Percentiles rank a stretch among this genome's conserved stretches.
Conservation (phyloP, 1,140 invertebrate species). For the Drosophila punjabiensis region DNA sequence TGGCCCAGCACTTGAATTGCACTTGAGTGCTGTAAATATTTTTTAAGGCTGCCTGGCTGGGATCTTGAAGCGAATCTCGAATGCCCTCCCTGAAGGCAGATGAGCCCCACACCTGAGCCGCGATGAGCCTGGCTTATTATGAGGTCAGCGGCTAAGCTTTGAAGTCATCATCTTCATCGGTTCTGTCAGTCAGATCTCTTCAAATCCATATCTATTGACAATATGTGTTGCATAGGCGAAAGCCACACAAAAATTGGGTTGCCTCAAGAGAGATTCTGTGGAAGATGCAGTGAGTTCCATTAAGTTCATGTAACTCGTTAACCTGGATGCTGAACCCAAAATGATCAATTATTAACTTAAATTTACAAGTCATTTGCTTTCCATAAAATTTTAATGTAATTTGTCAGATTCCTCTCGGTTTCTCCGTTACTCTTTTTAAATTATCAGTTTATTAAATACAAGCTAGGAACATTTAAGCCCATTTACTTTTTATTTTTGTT, state of each 20-base stretch:
- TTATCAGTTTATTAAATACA: not conserved
- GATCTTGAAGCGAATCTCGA: conserved; percentile 71
- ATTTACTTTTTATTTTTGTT: not conserved
- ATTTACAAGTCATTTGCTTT: conserved; percentile 1
- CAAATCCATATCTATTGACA: conserved; percentile 31
- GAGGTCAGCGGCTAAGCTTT: conserved; percentile 60
- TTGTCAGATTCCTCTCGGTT: not conserved
- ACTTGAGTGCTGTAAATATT: conserved; percentile 83
- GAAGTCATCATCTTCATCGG: conserved; percentile 42
- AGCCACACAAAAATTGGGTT: conserved; percentile 29
- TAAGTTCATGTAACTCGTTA: not conserved
- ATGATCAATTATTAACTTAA: not conserved
- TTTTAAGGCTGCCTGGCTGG: conserved; percentile 69
- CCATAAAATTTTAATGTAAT: not conserved
- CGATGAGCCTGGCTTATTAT: conserved; percentile 73
- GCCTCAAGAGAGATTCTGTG: conserved; percentile 33
- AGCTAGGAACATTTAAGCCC: not conserved
- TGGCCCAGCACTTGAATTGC: conserved; percentile 80
- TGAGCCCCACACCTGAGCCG: conserved; percentile 25
- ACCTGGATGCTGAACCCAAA: not conserved
- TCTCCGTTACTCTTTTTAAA: not conserved
- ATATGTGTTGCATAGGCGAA: conserved; percentile 33
- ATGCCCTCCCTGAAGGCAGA: conserved; percentile 62
- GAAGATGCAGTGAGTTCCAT: conserved; percentile 18
- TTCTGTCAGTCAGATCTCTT: conserved; percentile 54